Base-by-base conservation (phyloP, 2,113 vertebrate species). In the Otis tarda region DNA sequence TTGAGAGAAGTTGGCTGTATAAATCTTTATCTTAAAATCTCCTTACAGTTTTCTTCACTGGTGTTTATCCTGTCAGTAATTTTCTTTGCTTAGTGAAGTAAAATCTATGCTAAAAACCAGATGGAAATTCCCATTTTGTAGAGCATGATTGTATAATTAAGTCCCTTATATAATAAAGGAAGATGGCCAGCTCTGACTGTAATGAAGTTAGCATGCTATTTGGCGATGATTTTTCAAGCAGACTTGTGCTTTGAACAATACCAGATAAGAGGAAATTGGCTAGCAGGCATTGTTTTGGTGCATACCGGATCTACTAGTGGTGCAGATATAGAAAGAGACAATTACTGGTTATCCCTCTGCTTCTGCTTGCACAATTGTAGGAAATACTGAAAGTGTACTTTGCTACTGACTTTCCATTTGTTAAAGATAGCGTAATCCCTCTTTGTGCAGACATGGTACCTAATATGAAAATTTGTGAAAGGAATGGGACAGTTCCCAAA, bases 51-150 rank as follows among this genome's bases (percentile, higher is more conserved):
- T 56, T 61, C 49, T 65, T 90, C 6, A 33, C 17, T 67, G 8
- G 5, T 37, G 19, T 73, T 55, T 52, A 22, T 35, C 16, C 27
- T 82, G 39, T 52, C 65, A 24, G 52, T 83, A 39, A 31, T 43
- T 93, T 82, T 45, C 22, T 30, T 57, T 53, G 39, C 65, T 65
- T 53, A 56, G 6, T 35, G 9, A 83, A 90, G 63, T 61, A 83
- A 81, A 82, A 79, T 41, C 53, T 61, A 56, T 91, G n/a, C 41
- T 83, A 80, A 83, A 83, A 93, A 35, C 2, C 70, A 93, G 81
- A 43, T 75, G 61, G 35, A 61, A 65, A 69, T 10, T 82, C 35
- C 6, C 9, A 12, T 95, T 91, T 78, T 75, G 33, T 88, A 39
- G 53, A 82, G 16, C 7, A 1, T 64, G 45, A 45, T 39, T 70